Percentiles rank a stretch among this genome's conserved stretches.
These are phyloP conservation scores for Odiellus spinosus DNA, from an alignment of 2,888 invertebrate species.

Conservation along the genomic window DNA sequence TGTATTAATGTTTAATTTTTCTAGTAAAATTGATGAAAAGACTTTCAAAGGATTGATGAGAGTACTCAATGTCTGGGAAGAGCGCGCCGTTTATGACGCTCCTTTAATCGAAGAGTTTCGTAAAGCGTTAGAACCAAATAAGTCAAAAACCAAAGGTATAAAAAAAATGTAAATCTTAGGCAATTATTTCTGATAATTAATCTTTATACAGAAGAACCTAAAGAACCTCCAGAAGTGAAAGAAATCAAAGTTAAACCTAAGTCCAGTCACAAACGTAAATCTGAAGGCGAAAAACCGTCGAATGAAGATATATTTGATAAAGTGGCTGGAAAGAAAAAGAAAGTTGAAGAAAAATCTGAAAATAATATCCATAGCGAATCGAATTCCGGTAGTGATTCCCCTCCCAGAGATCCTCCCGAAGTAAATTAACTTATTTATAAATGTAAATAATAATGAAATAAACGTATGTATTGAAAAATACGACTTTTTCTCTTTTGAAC, in stretches of 20 bases:
- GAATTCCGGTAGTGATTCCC: conserved; percentile 14
- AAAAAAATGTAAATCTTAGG: background rate
- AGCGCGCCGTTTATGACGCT: conserved; percentile 43
- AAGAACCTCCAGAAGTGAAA: background rate
- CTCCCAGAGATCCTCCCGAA: conserved; percentile 20
- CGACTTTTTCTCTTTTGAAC: conserved; percentile 5
- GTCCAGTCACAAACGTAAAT: conserved; percentile 22
- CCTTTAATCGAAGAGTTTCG: conserved; percentile 59
- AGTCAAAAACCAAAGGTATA: background rate
- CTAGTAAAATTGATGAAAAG: conserved; percentile 30
- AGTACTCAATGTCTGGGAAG: conserved; percentile 35
- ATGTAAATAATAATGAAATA: background rate
- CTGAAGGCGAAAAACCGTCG: background rate
- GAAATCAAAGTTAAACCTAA: conserved; percentile 2
- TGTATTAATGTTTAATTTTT: conserved; percentile 2
- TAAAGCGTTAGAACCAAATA: conserved; percentile 4
- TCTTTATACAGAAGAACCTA: background rate
- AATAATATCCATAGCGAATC: background rate
- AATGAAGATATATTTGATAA: too few relatives aligned
- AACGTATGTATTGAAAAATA: background rate
- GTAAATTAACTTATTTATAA: conserved; percentile 10
- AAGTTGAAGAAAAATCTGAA: too few relatives aligned
- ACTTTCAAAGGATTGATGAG: conserved; percentile 27
- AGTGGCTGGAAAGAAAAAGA: too few relatives aligned
- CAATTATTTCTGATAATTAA: background rate